Base-by-base conservation (phyloP, 2,113 vertebrate species). In the Bungarus multicinctus region DNA sequence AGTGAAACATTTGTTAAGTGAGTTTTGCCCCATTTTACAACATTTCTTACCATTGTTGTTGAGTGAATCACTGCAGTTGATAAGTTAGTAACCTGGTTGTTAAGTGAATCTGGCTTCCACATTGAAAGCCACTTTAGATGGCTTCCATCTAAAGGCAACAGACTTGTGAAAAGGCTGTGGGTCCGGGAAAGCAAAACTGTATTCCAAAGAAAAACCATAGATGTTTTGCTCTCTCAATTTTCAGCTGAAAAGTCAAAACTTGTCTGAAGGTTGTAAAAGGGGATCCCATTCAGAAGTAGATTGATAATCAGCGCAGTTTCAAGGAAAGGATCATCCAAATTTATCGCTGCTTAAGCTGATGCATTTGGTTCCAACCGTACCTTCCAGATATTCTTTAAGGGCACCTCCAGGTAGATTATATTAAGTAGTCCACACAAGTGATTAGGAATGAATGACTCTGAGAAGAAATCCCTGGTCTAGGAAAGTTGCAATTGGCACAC, bases 181-280 rank as follows among this genome's bases (percentile, higher is more conserved):
- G 7, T 39, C 20, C 0, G 0, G 18, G 34, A 81, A 91, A 89
- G 95, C 94, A 95, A 92, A 50, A 92, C 90, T 87, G 30, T 30
- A 58, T 55, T 54, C 91, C n/a, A 94, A 94, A 92, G 0, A 0
- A 85, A 0, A 0, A 85, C 85, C 74, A 85, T 93, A 95, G 92
- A 93, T 92, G 0, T 93, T 97, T 93, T 92, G 47, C 60, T 47
- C 30, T 74, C 74, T 95, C 94, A 95, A 93, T 94, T 97, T 97
- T 94, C 87, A 91, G 90, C 91, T 96, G 95, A 10, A 95, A 91
- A 95, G 88, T 94, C 95, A 94, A 93, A 95, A 90, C 92, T 53
- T 53, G 52, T 53, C 52, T 14, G 52, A 53, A 53, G 52, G 52
- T 53, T 3, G 2, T 11, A 53, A 53, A 53, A 53, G 52, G 3